Conservation (phyloP, 1,140 invertebrate species). For the Drosophila willistoni region DNA sequence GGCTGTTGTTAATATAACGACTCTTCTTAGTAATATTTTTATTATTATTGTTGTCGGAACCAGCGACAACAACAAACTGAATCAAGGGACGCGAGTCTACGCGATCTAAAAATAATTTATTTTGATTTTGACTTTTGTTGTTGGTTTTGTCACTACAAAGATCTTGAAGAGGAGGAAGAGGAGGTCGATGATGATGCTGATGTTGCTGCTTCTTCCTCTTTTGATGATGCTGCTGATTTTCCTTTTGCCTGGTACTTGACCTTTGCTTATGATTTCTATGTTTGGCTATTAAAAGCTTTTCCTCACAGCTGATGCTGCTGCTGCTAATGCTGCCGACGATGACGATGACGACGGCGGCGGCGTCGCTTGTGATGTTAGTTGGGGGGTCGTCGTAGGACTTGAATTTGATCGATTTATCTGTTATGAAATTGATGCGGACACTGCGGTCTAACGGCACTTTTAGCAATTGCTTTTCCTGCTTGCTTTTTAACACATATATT, state of each 20-base stretch:
- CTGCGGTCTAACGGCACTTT: conserved; percentile 16
- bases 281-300: conserved; percentile 51
- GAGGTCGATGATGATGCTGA: conserved; percentile 25
- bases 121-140: neutral
- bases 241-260: conserved; percentile 46
- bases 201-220: conserved; percentile 26
- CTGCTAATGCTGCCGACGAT: conserved; percentile 19
- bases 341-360: conserved; percentile 53
- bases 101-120: conserved; percentile 74
- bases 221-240: conserved; percentile 32
- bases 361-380: conserved; percentile 54
- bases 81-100: conserved; percentile 57
- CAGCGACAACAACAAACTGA: conserved; percentile 53
- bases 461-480: conserved; percentile 11
- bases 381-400: conserved; percentile 39
- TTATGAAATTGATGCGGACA: conserved; percentile 64
- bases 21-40: neutral
- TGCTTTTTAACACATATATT: conserved; percentile 16
- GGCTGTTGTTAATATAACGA: conserved; percentile 33
- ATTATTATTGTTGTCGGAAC: conserved; percentile 23
- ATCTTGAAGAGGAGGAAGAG: conserved; percentile 27
- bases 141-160: conserved; percentile 31
- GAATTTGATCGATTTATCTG: conserved; percentile 73
- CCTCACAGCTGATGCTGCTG: conserved; percentile 22
- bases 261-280: conserved; percentile 50